Percentiles rank a stretch among this genome's conserved stretches.
phyloP scores from a whole-genome alignment of 2,888 invertebrate genomes.

The Nephrotoma flavescens region DNA sequence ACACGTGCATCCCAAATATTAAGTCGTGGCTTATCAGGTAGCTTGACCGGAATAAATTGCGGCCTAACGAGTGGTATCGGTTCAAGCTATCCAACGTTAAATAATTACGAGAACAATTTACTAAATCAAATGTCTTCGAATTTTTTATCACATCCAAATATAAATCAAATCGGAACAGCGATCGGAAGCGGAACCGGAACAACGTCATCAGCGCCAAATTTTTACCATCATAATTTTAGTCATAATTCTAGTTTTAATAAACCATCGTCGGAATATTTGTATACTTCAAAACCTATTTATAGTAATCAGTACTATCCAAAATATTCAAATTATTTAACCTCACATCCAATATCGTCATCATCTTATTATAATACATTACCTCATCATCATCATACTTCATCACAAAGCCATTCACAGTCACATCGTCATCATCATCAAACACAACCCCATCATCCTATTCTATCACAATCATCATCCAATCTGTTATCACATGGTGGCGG shows the following conservation, averaged over 20 bases:
- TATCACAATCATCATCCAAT: conserved; percentile 19
- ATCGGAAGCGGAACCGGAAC: conserved; percentile 14
- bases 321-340: background rate
- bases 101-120: conserved; percentile 22
- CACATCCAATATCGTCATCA: background rate
- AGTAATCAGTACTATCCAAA: conserved; percentile 2
- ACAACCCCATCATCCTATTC: conserved; percentile 16
- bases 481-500: background rate
- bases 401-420: background rate
- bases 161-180: conserved; percentile 23
- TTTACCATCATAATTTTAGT: conserved; percentile 12
- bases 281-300: conserved; percentile 5
- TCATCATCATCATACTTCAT: conserved; percentile 14
- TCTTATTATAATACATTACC: conserved; percentile 12
- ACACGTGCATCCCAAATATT: conserved; percentile 32
- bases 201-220: conserved; percentile 12
- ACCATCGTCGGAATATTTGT: conserved; percentile 5
- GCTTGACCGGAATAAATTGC: conserved; percentile 7
- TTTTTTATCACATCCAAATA: conserved; percentile 32
- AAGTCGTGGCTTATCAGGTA: conserved; percentile 24
- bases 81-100: conserved; percentile 29
- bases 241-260: conserved; percentile 3
- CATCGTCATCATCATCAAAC: conserved; percentile 11
- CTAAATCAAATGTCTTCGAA: conserved; percentile 29
- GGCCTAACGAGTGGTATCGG: conserved; percentile 20